Conservation (phyloP, 2,113 vertebrate genomes). For the Halcyon senegalensis region DNA sequence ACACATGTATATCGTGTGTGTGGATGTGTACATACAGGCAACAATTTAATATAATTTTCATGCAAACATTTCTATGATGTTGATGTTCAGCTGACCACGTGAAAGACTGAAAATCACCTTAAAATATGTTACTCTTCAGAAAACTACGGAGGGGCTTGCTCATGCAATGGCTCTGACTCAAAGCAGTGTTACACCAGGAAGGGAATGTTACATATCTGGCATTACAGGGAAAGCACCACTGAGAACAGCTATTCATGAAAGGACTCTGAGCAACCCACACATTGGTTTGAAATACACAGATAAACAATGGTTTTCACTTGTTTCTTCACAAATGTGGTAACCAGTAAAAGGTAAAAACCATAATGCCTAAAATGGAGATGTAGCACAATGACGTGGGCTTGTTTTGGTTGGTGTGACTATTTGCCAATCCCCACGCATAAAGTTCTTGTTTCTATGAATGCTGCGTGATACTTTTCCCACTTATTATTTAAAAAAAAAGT, state of each 20-base stretch:
- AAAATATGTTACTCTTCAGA: not conserved
- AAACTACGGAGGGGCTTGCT: not conserved
- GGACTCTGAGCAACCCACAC: not conserved
- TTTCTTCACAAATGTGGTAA: not conserved
- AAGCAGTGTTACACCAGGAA: not conserved
- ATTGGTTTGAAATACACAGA: not conserved
- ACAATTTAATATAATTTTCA: not conserved
- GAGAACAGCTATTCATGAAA: not conserved
- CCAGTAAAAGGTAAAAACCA: not conserved
- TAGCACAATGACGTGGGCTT: not conserved
- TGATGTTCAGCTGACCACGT: not conserved
- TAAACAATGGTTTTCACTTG: not conserved
- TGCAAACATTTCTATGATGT: not conserved
- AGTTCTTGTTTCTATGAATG: not conserved
- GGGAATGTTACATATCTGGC: not conserved
- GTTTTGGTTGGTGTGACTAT: not conserved
- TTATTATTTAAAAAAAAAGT: too few relatives aligned
- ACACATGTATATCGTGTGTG: not conserved
- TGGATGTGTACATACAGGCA: not conserved
- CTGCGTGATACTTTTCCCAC: not conserved
- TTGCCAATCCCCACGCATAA: not conserved
- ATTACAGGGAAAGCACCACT: not conserved
- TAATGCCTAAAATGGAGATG: not conserved
- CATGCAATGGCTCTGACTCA: not conserved
- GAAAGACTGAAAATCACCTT: not conserved